A percentile compares a stretch with the other conserved stretches of the same genome.
These are phyloP conservation scores for Himalopsyche tibetana DNA, from an alignment of 2,888 invertebrate species.

Conservation along the genomic window DNA sequence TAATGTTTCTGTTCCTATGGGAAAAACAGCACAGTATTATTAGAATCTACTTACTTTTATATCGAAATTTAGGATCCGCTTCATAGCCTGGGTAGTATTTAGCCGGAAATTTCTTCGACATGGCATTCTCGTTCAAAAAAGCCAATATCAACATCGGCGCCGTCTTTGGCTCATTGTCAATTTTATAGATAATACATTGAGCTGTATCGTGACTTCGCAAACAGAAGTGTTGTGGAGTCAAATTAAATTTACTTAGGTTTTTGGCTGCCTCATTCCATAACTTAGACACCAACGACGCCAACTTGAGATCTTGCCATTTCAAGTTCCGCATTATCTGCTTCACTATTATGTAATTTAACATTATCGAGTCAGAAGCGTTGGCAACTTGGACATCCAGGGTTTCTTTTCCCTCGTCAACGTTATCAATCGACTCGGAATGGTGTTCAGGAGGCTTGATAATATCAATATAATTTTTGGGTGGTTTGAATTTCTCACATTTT, in stretches of 20 bases:
- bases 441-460: neutral
- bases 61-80: too few species aligned
- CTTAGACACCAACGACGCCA: conserved; percentile 72
- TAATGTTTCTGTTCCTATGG: too few species aligned
- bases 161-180: neutral
- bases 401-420: neutral
- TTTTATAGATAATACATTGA: conserved; percentile 67
- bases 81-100: neutral
- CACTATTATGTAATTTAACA: conserved; percentile 73
- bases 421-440: neutral
- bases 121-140: conserved; percentile 49
- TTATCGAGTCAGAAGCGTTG: conserved; percentile 66
- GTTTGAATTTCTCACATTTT: neutral
- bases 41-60: too few species aligned
- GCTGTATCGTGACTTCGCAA: neutral
- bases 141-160: conserved; percentile 54
- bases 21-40: too few species aligned
- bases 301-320: conserved; percentile 74
- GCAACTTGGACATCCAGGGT: neutral
- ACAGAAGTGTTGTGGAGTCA: conserved; percentile 69
- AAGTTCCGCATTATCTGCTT: conserved; percentile 72
- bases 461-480: neutral
- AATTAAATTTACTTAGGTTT: conserved; percentile 70
- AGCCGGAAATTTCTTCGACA: neutral
- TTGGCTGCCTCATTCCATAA: conserved; percentile 72